Conservation (phyloP, 2,888 invertebrate genomes). For the Spialia ferax region DNA sequence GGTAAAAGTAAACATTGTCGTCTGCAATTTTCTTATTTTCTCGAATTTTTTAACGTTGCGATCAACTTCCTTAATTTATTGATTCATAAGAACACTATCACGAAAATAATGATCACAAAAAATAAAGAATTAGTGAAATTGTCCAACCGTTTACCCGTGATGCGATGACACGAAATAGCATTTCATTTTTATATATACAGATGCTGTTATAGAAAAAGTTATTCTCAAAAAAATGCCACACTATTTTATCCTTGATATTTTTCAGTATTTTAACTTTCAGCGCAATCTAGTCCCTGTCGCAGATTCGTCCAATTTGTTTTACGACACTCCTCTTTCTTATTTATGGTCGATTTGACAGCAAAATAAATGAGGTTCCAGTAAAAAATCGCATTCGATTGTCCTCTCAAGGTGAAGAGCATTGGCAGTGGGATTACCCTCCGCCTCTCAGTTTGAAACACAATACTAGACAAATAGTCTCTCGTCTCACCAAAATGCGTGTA, state of each 20-base stretch:
- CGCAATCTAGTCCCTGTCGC: background rate
- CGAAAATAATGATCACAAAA: too few species aligned
- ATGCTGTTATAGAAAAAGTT: too few species aligned
- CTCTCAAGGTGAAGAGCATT: slow-evolving; percentile 31
- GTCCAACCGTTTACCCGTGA: too few species aligned
- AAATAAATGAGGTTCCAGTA: slow-evolving; percentile 28
- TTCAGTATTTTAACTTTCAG: slow-evolving; percentile 3
- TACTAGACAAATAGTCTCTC: slow-evolving; percentile 22
- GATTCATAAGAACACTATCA: too few species aligned
- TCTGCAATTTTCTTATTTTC: too few species aligned
- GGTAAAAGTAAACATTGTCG: too few species aligned
- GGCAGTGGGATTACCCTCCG: background rate
- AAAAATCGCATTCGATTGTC: slow-evolving; percentile 25
- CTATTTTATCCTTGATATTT: background rate
- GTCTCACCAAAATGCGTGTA: background rate
- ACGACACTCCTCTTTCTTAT: slow-evolving; percentile 32
- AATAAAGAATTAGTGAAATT: too few species aligned
- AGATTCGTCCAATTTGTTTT: slow-evolving; percentile 33
- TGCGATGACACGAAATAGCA: too few species aligned
- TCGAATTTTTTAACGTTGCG: too few species aligned
- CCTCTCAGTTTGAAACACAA: slow-evolving; percentile 17
- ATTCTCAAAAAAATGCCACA: background rate
- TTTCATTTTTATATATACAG: too few species aligned
- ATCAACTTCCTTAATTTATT: too few species aligned
- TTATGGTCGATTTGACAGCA: slow-evolving; percentile 34